phyloP scores from a whole-genome alignment of 2,888 invertebrate genomes.

The Rhaphigaster nebulosa region DNA sequence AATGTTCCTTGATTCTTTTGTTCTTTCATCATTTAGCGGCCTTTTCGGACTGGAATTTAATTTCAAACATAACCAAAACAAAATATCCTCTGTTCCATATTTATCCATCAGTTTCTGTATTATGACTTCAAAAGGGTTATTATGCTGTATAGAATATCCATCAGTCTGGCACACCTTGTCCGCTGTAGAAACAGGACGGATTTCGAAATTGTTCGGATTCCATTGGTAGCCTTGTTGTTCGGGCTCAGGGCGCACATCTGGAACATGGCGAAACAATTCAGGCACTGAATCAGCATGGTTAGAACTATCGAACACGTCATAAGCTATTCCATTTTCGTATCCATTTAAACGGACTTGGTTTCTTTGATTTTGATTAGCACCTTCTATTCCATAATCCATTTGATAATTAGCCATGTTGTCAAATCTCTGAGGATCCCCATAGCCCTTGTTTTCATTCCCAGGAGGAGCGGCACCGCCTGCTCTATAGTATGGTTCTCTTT shows the following conservation, averaged over 20 bases:
- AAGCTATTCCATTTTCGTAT: neutral
- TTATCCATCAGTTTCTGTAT: neutral
- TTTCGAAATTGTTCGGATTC: neutral
- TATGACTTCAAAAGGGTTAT: neutral
- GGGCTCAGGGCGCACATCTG: neutral
- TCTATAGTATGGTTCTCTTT: neutral
- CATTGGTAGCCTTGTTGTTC: neutral
- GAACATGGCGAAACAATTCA: neutral
- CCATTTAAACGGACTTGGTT: neutral
- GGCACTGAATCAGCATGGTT: neutral
- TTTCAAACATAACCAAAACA: neutral
- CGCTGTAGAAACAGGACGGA: neutral
- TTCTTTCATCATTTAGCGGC: neutral
- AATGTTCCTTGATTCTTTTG: neutral
- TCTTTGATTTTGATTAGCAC: neutral
- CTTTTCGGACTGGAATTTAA: neutral
- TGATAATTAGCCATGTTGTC: neutral
- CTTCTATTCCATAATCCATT: neutral
- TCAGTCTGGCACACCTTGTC: neutral
- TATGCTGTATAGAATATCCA: neutral
- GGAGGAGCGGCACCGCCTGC: neutral
- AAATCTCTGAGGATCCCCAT: neutral
- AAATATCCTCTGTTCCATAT: neutral
- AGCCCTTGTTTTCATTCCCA: neutral
- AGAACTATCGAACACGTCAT: neutral